These are phyloP conservation scores for Mormyrus lacerda DNA, from an alignment of 2,113 vertebrate species.

Conservation along the genomic window DNA sequence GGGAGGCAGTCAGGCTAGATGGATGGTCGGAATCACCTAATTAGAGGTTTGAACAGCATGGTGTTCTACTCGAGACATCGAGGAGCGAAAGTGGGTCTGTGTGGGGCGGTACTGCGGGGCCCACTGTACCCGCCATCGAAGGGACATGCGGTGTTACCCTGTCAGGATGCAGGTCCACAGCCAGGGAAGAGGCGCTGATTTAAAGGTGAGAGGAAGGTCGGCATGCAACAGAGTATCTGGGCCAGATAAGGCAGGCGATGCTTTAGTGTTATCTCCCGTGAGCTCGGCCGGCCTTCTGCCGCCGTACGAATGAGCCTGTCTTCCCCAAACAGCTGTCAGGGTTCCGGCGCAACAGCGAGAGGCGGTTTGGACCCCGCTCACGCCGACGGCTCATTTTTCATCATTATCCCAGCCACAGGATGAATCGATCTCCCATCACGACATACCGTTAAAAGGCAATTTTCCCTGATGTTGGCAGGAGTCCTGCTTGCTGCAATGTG, in stretches of 20 bases:
- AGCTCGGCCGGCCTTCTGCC: neutral
- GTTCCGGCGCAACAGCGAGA: neutral
- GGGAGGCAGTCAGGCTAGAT: neutral
- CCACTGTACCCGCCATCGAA: neutral
- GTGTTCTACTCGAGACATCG: neutral
- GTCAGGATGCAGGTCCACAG: neutral
- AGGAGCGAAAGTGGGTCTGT: neutral
- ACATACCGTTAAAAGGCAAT: constrained; percentile 23
- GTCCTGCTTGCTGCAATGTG: neutral
- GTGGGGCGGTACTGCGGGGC: neutral
- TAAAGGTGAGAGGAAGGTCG: neutral
- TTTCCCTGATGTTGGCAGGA: constrained; percentile 17
- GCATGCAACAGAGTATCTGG: neutral
- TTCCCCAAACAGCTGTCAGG: neutral
- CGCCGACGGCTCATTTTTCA: neutral
- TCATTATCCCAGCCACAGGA: constrained; percentile 15
- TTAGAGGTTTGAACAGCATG: neutral
- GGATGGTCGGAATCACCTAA: neutral
- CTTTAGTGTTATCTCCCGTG: neutral
- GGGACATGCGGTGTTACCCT: neutral
- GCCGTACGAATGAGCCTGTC: neutral
- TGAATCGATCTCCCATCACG: constrained; percentile 26
- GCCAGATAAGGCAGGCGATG: neutral
- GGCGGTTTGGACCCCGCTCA: constrained; percentile 3
- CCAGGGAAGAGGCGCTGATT: neutral